phyloP scores from a whole-genome alignment of 2,797 vertebrate genomes.

The Hemibagrus guttatus region DNA sequence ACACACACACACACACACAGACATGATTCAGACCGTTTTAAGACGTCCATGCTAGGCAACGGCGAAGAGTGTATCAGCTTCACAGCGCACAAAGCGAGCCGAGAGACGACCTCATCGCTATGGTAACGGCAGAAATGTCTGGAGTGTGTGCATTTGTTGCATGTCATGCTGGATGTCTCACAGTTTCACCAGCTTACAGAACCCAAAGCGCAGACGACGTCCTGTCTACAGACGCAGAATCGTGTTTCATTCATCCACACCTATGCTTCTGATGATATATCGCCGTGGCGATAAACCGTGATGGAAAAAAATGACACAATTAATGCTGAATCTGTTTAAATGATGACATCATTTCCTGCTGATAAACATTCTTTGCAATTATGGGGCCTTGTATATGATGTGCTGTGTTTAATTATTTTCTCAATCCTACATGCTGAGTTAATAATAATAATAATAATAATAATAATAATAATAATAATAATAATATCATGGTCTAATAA shows the following conservation, averaged over 20 bases:
- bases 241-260: not conserved
- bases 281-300: not conserved
- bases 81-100: slow-evolving; percentile 47
- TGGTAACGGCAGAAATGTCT: slow-evolving; percentile 57
- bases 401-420: not conserved
- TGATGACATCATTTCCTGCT: slow-evolving; percentile 4
- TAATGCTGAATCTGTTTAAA: slow-evolving; percentile 15
- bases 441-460: not conserved
- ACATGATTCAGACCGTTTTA: slow-evolving; percentile 22
- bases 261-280: not conserved
- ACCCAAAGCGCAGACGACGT: not conserved
- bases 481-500: not conserved
- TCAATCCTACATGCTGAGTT: not conserved
- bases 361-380: not conserved
- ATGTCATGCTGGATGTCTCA: slow-evolving; percentile 32
- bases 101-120: slow-evolving; percentile 50
- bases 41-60: slow-evolving; percentile 13
- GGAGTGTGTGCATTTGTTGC: slow-evolving; percentile 11
- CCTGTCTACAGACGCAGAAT: not conserved
- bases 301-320: not conserved
- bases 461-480: not conserved
- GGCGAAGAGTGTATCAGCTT: slow-evolving; percentile 42
- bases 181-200: slow-evolving; percentile 2
- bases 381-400: not conserved
- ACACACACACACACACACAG: slow-evolving; percentile 36